Conservation (phyloP, 2,888 invertebrate species). For the Carpatolechia fugitivella region DNA sequence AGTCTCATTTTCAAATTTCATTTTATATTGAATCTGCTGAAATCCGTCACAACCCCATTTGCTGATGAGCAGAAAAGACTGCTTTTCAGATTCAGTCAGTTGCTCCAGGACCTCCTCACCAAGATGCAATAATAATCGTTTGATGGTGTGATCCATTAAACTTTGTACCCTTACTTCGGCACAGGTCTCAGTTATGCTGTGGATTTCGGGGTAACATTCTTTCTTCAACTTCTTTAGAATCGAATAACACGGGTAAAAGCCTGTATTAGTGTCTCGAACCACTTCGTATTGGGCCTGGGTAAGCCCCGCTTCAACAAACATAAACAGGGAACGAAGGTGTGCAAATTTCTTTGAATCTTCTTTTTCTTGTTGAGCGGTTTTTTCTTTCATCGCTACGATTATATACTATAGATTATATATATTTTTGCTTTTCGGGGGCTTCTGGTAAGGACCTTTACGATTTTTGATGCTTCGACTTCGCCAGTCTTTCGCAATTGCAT, state of each 20-base stretch:
- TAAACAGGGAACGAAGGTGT: conserved; percentile 4
- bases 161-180: conserved; percentile 5
- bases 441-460: too few species aligned
- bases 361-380: too few species aligned
- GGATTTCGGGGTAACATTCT: conserved; percentile 10
- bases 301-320: neutral
- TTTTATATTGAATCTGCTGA: conserved; percentile 24
- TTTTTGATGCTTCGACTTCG: too few species aligned
- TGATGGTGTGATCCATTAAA: neutral
- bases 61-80: conserved; percentile 21
- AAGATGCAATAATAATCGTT: neutral
- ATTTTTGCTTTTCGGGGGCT: too few species aligned
- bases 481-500: too few species aligned
- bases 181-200: conserved; percentile 8
- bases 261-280: neutral
- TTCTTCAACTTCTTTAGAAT: conserved; percentile 11
- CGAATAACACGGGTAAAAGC: conserved; percentile 10
- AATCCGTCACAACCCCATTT: conserved; percentile 33
- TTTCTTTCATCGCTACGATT: too few species aligned
- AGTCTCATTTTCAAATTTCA: conserved; percentile 24
- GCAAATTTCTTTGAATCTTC: conserved; percentile 18
- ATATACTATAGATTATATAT: too few species aligned
- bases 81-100: conserved; percentile 9
- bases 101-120: conserved; percentile 9
- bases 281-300: neutral